These are phyloP conservation scores for Stenodema calcarata DNA, from an alignment of 2,888 invertebrate genomes.

Conservation along the genomic window DNA sequence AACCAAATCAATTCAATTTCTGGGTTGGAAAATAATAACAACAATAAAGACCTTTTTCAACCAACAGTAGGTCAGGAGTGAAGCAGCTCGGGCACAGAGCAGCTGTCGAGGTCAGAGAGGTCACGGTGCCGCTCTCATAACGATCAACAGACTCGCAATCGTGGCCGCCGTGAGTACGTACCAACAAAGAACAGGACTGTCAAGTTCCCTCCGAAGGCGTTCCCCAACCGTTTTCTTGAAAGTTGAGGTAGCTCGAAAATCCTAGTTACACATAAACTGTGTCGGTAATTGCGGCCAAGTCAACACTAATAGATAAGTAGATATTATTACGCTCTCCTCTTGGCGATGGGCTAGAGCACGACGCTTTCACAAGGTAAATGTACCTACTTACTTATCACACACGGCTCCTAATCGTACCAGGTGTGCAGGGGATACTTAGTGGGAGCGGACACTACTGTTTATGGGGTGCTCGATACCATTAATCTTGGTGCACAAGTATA, in stretches of 20 bases:
- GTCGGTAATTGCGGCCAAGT: neutral
- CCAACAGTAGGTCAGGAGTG: conserved; percentile 9
- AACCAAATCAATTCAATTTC: neutral
- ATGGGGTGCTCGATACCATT: too few species aligned
- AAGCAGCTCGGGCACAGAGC: neutral
- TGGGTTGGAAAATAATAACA: neutral
- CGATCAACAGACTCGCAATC: conserved; percentile 5
- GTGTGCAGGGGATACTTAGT: neutral
- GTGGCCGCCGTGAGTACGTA: neutral
- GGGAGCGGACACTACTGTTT: neutral
- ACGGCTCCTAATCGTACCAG: neutral
- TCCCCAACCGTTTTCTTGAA: neutral
- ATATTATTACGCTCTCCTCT: neutral
- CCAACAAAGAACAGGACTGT: conserved; percentile 2
- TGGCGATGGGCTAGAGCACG: neutral
- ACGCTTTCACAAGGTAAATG: neutral
- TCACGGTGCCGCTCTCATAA: conserved; percentile 25
- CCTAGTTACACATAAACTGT: neutral
- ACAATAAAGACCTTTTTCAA: neutral
- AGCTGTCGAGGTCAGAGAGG: conserved; percentile 26
- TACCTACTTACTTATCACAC: neutral
- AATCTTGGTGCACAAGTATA: too few species aligned
- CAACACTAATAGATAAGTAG: neutral
- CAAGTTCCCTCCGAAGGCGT: neutral
- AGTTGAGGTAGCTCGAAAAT: neutral